Base-by-base conservation (phyloP, 1,140 invertebrate genomes). In the Drosophila simulans region DNA sequence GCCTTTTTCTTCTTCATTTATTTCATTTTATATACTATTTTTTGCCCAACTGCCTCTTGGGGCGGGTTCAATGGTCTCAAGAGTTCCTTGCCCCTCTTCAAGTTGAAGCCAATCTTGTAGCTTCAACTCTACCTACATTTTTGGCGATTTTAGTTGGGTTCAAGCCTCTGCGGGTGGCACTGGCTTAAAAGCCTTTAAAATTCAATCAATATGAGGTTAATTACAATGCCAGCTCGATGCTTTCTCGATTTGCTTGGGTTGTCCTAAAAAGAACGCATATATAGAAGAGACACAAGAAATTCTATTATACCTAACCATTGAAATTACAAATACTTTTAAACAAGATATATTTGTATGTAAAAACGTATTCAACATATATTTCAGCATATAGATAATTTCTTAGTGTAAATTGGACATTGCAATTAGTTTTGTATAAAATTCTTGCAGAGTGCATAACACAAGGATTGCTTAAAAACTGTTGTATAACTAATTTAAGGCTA, bases 151-250 rank as follows among this genome's bases (percentile, higher is more conserved):
- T 13, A 27, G 35, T 49, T 13, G 27, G 54, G 15, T 52, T 57
- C 55, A 22, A 39, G 20, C 20, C 77, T 12, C 79, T 22, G 55
- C 79, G 79, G 79, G 79, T 82, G 79, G 79, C 52, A 70, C 11
- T n/a, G 37, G 53, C 64, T 56, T 72, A 80, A 85, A 62, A 53
- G 81, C 81, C 71, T 80, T 83, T 71, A 83, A 80, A 85, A 83
- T 85, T 83, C 81, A 83, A 83, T 83, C 80, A 83, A 83, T 83
- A 63, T 72, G 37, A 55, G 80, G 80, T 83, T 83, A 83, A 83
- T 83, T 83, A 83, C 60, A 76, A 49, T 62, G 60, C 71, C 68
- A 66, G 66, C 64, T 83, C 69, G 51, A 35, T 49, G 25, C 15
- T 20, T 48, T 59, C 20, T 53, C 8, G 35, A 22, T 37, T 37